Evolutionary conservation across 2,113 vertebrate species (phyloP), one percentile per base, ranked within the genome.

Genomic region (Cinclus mexicanus): DNA sequence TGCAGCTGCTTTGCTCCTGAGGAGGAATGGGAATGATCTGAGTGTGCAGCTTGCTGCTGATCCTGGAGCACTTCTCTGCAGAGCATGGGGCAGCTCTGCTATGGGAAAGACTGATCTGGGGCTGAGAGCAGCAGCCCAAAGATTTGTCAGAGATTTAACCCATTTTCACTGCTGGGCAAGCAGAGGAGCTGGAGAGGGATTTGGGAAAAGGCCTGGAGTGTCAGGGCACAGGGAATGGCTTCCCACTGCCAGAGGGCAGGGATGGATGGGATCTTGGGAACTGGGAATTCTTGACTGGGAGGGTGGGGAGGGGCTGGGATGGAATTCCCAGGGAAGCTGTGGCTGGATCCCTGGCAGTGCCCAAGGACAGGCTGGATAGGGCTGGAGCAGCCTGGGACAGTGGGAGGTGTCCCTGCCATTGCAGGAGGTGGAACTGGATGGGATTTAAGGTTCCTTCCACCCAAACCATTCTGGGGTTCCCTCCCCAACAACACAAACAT

Each of bases 401-500:
- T 44, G 33, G 71, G 0, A 83, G 26, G 7, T 46, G 69, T 18
- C 55, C 53, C 33, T 44, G 63, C 9, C 44, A 2, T 28, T 28
- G 17, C 59, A 49, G 47, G 22, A 37, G 22, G 22, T 46, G 47
- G 47, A 11, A 2, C 7, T 3, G 11, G 13, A 1, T 21, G 64
- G 0, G 2, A 0, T 44, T 50, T 50, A 3, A 44, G 18, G 6
- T 44, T 33, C 55, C 23, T 71, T 39, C 37, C 42, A 56, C 22
- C 26, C 56, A 56, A 52, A 24, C 2, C 31, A 17, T 10, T 21
- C 22, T 2, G 11, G 17, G 20, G 3, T 42, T 74, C 39, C 6
- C 23, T 21, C 2, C 0, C n/a, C 20, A 57, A 0, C 13, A 57
- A 39, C 20, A 61, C 63, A 41, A 23, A 41, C 1, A 1, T 3